A percentile compares a stretch with the other conserved stretches of the same genome.
phyloP scores from a whole-genome alignment of 1,140 invertebrate species.

The Lepidotrigona ventralis region DNA sequence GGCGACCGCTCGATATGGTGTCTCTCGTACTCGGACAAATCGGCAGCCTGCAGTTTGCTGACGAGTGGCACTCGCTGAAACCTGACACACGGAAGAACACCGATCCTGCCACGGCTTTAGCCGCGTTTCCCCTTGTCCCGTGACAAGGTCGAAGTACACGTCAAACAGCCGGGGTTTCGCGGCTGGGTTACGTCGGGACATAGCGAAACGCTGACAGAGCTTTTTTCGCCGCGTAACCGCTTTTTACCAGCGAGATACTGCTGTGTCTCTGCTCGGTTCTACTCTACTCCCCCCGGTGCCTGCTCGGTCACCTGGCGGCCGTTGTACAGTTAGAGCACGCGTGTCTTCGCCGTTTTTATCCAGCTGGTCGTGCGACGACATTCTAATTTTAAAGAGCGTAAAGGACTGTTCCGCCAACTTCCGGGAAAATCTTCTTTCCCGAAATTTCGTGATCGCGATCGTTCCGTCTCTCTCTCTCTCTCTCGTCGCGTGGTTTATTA shows the following conservation, averaged over 20 bases:
- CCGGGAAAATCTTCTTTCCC: too few relatives aligned
- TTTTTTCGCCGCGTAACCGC: background rate
- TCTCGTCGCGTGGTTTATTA: background rate
- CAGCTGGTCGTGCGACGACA: background rate
- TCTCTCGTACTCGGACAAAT: slow-evolving; percentile 55
- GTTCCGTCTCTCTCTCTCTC: too few relatives aligned
- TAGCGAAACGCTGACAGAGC: background rate
- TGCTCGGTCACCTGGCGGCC: background rate
- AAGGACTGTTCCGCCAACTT: too few relatives aligned
- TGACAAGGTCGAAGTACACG: background rate
- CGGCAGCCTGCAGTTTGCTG: slow-evolving; percentile 11
- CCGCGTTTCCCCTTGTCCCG: background rate
- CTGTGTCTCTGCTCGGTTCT: background rate
- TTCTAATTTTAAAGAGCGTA: background rate
- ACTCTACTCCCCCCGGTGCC: background rate
- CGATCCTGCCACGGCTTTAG: background rate
- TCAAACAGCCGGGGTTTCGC: slow-evolving; percentile 1
- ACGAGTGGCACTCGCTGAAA: slow-evolving; percentile 43
- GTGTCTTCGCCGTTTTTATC: background rate
- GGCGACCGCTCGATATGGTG: background rate
- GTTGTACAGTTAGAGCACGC: background rate
- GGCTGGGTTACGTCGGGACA: background rate
- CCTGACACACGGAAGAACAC: slow-evolving; percentile 21
- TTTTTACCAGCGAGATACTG: background rate
- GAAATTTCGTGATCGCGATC: too few relatives aligned